These are phyloP conservation scores for Styela clava DNA, from an alignment of 23 tunicate genomes.

Conservation along the genomic window DNA sequence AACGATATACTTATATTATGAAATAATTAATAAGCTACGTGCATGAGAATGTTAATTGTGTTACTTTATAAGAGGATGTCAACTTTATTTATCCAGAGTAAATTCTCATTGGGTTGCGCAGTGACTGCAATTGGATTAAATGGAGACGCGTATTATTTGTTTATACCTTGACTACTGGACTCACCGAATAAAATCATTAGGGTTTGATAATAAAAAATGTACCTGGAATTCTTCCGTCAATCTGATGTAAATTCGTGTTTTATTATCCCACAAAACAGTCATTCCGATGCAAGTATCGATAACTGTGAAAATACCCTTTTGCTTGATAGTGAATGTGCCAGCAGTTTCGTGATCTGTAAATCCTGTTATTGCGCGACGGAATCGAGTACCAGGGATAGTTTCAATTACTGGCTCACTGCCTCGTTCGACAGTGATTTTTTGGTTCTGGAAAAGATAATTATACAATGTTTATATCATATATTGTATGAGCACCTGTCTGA, in stretches of 20 bases:
- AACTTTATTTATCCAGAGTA: too few species aligned
- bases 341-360: conserved; percentile 46
- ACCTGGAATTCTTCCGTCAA: conserved; percentile 51
- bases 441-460: conserved; percentile 26
- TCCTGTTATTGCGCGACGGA: conserved; percentile 52
- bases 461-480: too few species aligned
- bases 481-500: too few species aligned
- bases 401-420: conserved; percentile 20
- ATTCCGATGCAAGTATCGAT: conserved; percentile 54
- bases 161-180: too few species aligned
- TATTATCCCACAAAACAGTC: conserved; percentile 62
- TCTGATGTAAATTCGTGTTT: conserved; percentile 52
- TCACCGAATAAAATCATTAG: too few species aligned
- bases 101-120: too few species aligned
- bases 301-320: conserved; percentile 61
- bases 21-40: too few species aligned
- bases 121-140: too few species aligned
- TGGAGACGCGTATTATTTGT: too few species aligned
- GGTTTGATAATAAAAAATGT: neutral
- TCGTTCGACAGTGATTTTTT: conserved; percentile 41
- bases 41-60: too few species aligned
- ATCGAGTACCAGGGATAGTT: conserved; percentile 22
- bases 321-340: conserved; percentile 55
- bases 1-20: too few species aligned
- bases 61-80: too few species aligned